Base-by-base conservation (phyloP, 2,797 vertebrate genomes). In the Oreortyx pictus region DNA sequence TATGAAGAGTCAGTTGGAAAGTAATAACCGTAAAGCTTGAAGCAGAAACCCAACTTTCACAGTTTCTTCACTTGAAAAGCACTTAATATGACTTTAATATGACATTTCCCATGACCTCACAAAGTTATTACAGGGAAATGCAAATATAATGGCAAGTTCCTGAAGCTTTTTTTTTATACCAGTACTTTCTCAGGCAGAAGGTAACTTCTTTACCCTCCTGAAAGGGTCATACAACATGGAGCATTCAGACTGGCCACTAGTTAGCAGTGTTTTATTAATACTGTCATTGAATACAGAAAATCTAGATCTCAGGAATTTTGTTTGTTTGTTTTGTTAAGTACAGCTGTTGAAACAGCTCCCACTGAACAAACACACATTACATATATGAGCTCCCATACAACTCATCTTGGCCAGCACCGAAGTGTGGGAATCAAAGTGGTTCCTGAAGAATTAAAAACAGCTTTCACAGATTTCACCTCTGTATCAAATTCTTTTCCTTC, bases 401-500 rank as follows among this genome's bases (percentile, higher is more conserved):
- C 5, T 3, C 10, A 49, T 9, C 64, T 68, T 54, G n/a, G 29
- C 16, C 57, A 67, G 17, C 64, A 82, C 7, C n/a, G 66, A 80
- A 90, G n/a, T 11, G 57, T 5, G 10, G 50, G 90, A 94, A 84
- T 52, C 66, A 76, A 79, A 81, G 59, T 9, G 37, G 25, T 7
- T 92, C 23, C 46, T 62, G 24, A 82, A 88, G 39, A 83, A 82
- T 41, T 75, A 78, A 86, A 64, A 37, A 10, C 27, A 27, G 35
- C 14, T 89, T 94, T 92, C 39, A 44, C 72, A n/a, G 35, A 11
- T 89, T 94, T 92, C 39, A 56, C 79, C 61, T 94, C 50, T 86
- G 52, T 62, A 68, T 89, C 47, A 74, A 87, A 84, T 72, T 82
- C 10, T 91, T 85, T 72, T 81, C 81, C 61, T 85, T 94, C 73